A percentile compares a stretch with the other conserved stretches of the same genome.
Evolutionary conservation across 1,140 invertebrate genomes (phyloP).

Genomic region (Panonychus citri): DNA sequence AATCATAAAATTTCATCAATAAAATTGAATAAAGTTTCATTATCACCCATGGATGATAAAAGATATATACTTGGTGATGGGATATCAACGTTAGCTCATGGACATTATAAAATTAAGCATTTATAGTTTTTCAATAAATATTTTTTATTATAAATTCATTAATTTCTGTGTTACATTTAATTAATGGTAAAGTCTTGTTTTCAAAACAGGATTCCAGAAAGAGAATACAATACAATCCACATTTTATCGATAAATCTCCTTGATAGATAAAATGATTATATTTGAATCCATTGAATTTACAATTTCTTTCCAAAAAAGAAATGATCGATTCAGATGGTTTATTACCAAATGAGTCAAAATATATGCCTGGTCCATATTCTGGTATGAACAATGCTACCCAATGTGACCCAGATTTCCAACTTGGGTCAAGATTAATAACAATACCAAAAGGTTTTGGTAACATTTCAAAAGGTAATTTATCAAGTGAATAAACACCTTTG

Average conservation of each 20-base stretch:
- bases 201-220: not conserved
- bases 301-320: not conserved
- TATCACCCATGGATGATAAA: not conserved
- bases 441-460: not conserved
- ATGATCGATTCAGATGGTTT: not conserved
- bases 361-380: not conserved
- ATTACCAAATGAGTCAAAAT: not conserved
- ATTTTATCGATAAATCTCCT: not conserved
- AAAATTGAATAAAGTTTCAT: not conserved
- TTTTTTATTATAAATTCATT: not conserved
- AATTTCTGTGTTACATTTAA: not conserved
- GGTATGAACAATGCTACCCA: not conserved
- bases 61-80: not conserved
- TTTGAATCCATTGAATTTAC: not conserved
- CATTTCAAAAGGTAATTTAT: not conserved
- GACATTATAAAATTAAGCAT: not conserved
- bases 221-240: not conserved
- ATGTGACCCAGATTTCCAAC: not conserved
- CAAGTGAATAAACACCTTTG: not conserved
- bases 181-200: not conserved
- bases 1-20: not conserved
- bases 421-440: not conserved
- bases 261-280: not conserved
- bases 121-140: not conserved
- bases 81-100: not conserved